Conservation (phyloP, 2,797 vertebrate species). For the Rhinoraja longicauda region DNA sequence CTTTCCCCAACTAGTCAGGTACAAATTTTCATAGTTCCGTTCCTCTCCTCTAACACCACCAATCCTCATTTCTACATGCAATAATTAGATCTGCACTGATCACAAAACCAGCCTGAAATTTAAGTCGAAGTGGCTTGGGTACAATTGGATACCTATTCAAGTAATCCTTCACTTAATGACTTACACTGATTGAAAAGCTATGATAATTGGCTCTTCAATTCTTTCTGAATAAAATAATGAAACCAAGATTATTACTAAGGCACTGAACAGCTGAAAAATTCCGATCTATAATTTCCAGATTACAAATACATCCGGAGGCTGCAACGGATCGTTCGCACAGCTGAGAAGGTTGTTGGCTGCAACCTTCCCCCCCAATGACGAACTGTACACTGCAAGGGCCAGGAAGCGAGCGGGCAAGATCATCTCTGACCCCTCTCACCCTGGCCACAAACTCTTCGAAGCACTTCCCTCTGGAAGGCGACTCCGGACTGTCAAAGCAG, state of each 20-base stretch:
- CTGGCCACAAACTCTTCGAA: too few species aligned
- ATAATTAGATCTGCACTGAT: background rate
- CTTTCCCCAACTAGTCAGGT: background rate
- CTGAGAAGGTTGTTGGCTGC: too few species aligned
- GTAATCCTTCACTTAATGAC: background rate
- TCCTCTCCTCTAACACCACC: background rate
- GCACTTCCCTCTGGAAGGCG: too few species aligned
- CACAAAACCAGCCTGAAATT: background rate
- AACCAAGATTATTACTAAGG: background rate
- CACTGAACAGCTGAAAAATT: background rate
- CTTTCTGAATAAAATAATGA: background rate
- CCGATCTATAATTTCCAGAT: background rate
- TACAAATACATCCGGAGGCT: too few species aligned
- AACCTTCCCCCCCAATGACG: too few species aligned
- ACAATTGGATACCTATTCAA: background rate
- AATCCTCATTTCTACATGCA: background rate
- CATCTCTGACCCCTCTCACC: too few species aligned
- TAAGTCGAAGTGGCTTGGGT: too few species aligned
- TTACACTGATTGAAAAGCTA: background rate
- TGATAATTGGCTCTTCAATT: background rate
- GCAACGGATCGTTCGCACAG: too few species aligned
- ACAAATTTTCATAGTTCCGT: background rate
- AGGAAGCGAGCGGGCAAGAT: too few species aligned
- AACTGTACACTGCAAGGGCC: too few species aligned
- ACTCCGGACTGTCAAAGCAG: too few species aligned